Percentiles rank a stretch among this genome's conserved stretches.
These are phyloP conservation scores for Crenichthys baileyi DNA, from an alignment of 2,797 vertebrate genomes.

Conservation along the genomic window DNA sequence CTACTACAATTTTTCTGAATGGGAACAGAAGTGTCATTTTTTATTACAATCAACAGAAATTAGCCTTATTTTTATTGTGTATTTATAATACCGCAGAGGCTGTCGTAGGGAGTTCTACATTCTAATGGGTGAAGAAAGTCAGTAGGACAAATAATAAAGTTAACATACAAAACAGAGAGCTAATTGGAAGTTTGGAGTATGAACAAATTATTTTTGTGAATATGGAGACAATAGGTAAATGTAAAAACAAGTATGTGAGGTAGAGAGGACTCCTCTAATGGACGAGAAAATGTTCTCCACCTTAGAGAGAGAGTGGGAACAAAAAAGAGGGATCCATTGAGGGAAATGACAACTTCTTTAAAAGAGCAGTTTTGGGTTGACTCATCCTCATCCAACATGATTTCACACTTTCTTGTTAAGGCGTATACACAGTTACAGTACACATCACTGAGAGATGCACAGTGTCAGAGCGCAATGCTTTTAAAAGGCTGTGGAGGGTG, in stretches of 20 bases:
- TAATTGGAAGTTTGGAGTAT: too few species aligned
- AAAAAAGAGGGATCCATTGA: slow-evolving; percentile 17
- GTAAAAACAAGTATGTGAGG: background rate
- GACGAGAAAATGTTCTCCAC: slow-evolving; percentile 5
- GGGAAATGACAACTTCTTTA: slow-evolving; percentile 42
- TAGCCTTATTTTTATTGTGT: background rate
- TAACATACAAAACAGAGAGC: too few species aligned
- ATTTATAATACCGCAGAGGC: background rate
- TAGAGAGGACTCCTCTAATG: slow-evolving; percentile 27
- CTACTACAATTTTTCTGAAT: background rate
- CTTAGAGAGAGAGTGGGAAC: slow-evolving; percentile 12
- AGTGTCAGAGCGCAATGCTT: slow-evolving; percentile 56
- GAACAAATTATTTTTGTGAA: background rate
- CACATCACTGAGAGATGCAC: slow-evolving; percentile 33
- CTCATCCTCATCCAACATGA: slow-evolving; percentile 57
- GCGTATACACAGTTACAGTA: slow-evolving; percentile 35
- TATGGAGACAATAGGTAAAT: slow-evolving; percentile 4
- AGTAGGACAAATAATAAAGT: background rate
- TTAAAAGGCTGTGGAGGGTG: slow-evolving; percentile 54
- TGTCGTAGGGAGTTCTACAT: background rate
- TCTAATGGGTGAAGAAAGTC: background rate
- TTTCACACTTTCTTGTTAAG: slow-evolving; percentile 51
- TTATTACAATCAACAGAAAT: too few species aligned
- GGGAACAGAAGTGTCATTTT: too few species aligned
- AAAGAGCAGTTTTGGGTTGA: slow-evolving; percentile 56